Evolutionary conservation across 2,888 invertebrate species (phyloP).

Genomic region (Callyntrura sp.): DNA sequence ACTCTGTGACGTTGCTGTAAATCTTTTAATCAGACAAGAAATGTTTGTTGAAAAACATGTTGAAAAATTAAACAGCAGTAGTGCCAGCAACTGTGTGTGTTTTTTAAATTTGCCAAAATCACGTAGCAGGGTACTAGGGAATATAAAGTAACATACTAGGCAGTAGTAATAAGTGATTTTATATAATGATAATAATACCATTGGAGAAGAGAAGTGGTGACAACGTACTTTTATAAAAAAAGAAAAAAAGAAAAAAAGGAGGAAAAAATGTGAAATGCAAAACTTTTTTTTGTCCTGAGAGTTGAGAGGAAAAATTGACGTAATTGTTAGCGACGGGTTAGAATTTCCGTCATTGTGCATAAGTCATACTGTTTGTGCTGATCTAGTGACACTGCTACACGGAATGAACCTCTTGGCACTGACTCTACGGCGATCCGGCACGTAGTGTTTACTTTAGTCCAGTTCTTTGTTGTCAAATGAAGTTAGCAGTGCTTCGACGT

Average conservation of each 20-base stretch:
- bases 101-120: slow-evolving; percentile 36
- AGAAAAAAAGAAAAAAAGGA: not conserved
- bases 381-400: slow-evolving; percentile 20
- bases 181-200: too few species aligned
- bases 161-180: not conserved
- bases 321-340: slow-evolving; percentile 48
- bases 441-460: slow-evolving; percentile 24
- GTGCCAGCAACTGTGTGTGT: slow-evolving; percentile 4
- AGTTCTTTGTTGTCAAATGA: slow-evolving; percentile 26
- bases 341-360: slow-evolving; percentile 23
- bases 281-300: not conserved
- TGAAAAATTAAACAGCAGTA: not conserved
- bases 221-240: not conserved
- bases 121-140: too few species aligned
- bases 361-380: slow-evolving; percentile 10
- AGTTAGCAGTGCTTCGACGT: slow-evolving; percentile 40
- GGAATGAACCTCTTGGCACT: slow-evolving; percentile 38
- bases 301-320: slow-evolving; percentile 31
- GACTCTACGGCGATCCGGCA: not conserved
- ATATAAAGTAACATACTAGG: too few species aligned
- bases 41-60: not conserved
- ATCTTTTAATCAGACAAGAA: slow-evolving; percentile 32
- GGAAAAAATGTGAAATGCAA: not conserved
- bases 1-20: not conserved
- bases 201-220: too few species aligned